Evolutionary conservation across 1,140 invertebrate species (phyloP), one percentile per base, ranked within the genome.

Genomic region (Leptinotarsa undecemlineata): DNA sequence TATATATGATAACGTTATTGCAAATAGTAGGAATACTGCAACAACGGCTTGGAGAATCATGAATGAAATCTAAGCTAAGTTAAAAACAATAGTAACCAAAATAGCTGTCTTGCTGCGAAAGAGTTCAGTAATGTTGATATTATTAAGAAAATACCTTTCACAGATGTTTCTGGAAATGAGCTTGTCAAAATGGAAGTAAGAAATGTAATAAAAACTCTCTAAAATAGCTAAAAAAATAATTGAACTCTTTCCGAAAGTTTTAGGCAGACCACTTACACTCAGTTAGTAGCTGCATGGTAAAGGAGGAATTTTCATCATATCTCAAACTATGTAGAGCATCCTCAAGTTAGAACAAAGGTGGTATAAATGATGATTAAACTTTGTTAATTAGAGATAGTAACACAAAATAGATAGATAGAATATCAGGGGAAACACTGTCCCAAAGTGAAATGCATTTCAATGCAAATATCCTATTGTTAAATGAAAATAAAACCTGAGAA

Each of bases 261-360:
- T 5, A 26, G 1, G 62, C 62, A 64, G 15, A 64, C 62, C 62
- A 64, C 62, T 64, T n/a, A 64, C 62, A 64, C 20, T 17, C 14
- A 4, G 62, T 64, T 64, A n/a, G 19, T 64, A 26, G 2, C 62
- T 64, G 62, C 20, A 64, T 64, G 62, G 62, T 20, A 20, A 21
- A 64, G 1, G 3, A 1, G 19, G 62, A 64, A 20, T 64, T 64
- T 64, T n/a, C 17, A 64, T 14, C 62, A 64, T 15, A 64, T 23
- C 62, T 64, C 20, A 64, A 64, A 64, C 62, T 64, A 21, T 19
- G 62, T 64, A 64, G 62, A 64, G n/a, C 62, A 23, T n/a, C 62
- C 13, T n/a, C 62, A 64, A 64, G 19, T 64, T 21, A 23, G 17
- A 64, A 64, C 3, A 64, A 64, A 26, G 20, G 0, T 20, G 14